A percentile compares a stretch with the other conserved stretches of the same genome.
These are phyloP conservation scores for Strigamia crassipes DNA, from an alignment of 2,888 invertebrate genomes.

Conservation along the genomic window DNA sequence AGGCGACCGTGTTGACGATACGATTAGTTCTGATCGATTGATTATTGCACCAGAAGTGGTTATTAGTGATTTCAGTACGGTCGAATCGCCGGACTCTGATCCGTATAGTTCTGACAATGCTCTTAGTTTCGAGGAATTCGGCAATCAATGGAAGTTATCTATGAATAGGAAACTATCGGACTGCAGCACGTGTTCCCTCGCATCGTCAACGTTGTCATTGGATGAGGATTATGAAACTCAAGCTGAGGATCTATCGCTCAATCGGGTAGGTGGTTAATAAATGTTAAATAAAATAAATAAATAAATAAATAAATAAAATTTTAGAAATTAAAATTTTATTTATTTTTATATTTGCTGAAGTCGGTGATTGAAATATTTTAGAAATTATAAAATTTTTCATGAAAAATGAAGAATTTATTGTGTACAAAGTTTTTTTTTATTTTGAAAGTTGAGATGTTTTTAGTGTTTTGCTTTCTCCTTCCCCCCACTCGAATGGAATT, in stretches of 20 bases:
- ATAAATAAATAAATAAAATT: too few relatives aligned
- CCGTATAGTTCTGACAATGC: not conserved
- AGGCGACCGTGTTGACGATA: not conserved
- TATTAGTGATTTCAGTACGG: constrained; percentile 73
- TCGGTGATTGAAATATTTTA: too few relatives aligned
- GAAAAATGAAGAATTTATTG: too few relatives aligned
- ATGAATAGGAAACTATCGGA: constrained; percentile 72
- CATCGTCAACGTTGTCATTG: constrained; percentile 47
- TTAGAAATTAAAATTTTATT: too few relatives aligned
- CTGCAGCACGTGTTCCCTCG: constrained; percentile 63
- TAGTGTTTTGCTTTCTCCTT: too few relatives aligned
- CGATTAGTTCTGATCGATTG: not conserved
- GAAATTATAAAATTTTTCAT: too few relatives aligned
- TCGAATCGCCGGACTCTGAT: not conserved
- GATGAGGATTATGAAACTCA: constrained; percentile 49
- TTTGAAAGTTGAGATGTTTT: too few relatives aligned
- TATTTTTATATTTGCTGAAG: too few relatives aligned
- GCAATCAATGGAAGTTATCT: constrained; percentile 57
- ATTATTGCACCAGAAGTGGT: constrained; percentile 80
- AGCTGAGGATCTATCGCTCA: not conserved
- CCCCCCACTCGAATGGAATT: too few relatives aligned
- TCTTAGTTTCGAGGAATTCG: constrained; percentile 41
- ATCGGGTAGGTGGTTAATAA: too few relatives aligned
- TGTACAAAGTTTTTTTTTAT: too few relatives aligned
- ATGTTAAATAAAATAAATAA: too few relatives aligned